A percentile compares a stretch with the other conserved stretches of the same genome.
phyloP scores from a whole-genome alignment of 2,888 invertebrate genomes.

The Alloscopus bannaensis region DNA sequence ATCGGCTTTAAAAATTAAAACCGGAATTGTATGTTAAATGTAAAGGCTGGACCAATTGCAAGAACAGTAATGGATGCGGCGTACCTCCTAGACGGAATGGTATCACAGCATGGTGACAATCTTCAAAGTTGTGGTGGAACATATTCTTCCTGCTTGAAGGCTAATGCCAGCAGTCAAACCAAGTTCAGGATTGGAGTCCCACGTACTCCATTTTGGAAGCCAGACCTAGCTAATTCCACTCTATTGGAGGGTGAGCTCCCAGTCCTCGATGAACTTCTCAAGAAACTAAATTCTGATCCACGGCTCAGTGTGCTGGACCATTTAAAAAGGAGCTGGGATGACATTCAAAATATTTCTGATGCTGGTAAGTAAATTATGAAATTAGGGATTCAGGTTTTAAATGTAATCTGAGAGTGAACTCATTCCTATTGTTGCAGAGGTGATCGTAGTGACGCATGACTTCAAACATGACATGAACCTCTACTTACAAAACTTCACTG shows the following conservation, averaged over 20 bases:
- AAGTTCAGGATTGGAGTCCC: constrained; percentile 31
- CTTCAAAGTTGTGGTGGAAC: constrained; percentile 9
- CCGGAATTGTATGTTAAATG: background rate
- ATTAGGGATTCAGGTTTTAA: background rate
- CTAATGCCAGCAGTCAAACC: background rate
- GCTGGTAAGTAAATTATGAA: background rate
- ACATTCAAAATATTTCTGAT: background rate
- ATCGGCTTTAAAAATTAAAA: background rate
- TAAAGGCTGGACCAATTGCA: constrained; percentile 60
- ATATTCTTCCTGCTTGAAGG: background rate
- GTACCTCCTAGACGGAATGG: constrained; percentile 41
- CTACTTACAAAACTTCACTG: constrained; percentile 43
- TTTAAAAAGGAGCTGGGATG: background rate
- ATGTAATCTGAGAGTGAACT: background rate
- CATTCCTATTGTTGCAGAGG: constrained; percentile 23
- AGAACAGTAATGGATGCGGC: constrained; percentile 47
- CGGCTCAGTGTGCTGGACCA: background rate
- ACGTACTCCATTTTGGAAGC: constrained; percentile 38
- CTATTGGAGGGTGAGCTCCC: constrained; percentile 16
- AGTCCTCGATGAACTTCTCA: background rate
- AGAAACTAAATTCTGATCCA: background rate
- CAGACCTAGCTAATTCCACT: background rate
- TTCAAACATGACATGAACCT: constrained; percentile 60
- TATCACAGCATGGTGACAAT: background rate
- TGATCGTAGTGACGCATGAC: constrained; percentile 52